Base-by-base conservation (phyloP, 2,797 vertebrate species). In the Brachymystax lenok region DNA sequence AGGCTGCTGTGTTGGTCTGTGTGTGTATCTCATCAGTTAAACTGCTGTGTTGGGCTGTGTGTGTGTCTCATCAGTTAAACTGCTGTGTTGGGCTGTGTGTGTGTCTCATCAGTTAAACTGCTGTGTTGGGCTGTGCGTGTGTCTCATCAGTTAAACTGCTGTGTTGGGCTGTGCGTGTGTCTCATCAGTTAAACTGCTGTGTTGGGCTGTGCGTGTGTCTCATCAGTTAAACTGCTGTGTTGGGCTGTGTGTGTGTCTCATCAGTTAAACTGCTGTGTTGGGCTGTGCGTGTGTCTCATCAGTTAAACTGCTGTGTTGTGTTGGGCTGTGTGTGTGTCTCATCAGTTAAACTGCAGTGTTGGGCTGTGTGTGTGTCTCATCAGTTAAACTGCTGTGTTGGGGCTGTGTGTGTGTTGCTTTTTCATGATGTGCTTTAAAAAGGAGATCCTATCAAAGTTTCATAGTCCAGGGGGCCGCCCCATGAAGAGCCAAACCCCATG, bases 391-490 rank as follows among this genome's bases (percentile, higher is more conserved):
- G 30, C 30, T 4, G 4, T 30, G 30, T 30, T 30, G 30, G 16
- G n/a, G 6, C 28, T 46, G 13, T n/a, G 35, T 21, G 35, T 21
- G 69, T 21, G 30, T 33, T 24, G 69, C 14, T 51, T 13, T 51
- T 24, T 87, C 77, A 79, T 64, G 50, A 75, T 35, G 71, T 71
- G 80, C 73, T 88, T 71, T 83, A 76, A 77, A 86, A 87, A 89
- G 84, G 78, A 87, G 73, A 88, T 73, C 80, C 56, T 54, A 82
- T 88, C 82, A 88, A 86, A 83, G 77, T 90, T 87, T 88, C 63
- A 89, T 82, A 68, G 79, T 82, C 81, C 81, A 7, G 75, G 71
- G 80, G 40, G 12, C 40, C 10, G 2, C 40, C 10, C 2, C 40
- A 88, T 73, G 79, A 75, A 21, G 74, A 79, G 80, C 67, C 66